Evolutionary conservation across 2,113 vertebrate species (phyloP).

Genomic region (Mormoops blainvillei): DNA sequence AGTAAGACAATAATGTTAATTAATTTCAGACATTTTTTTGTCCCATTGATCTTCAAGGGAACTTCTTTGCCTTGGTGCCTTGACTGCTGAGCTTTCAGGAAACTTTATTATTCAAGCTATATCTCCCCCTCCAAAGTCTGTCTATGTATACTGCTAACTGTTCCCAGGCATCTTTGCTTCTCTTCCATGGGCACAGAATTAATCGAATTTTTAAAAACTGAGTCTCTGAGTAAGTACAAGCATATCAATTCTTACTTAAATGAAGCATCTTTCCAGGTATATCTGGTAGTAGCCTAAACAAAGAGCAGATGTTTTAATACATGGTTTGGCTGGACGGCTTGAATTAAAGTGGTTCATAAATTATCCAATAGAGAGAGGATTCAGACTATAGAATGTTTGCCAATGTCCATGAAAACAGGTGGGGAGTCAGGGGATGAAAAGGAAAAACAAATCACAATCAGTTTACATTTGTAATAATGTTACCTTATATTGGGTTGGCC

Average conservation of each 20-base stretch:
- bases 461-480: constrained; percentile 29
- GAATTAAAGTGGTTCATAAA: not conserved
- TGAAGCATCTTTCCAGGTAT: not conserved
- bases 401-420: not conserved
- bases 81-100: not conserved
- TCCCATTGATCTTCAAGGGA: not conserved
- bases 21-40: not conserved
- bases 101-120: not conserved
- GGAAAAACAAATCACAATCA: not conserved
- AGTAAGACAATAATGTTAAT: not conserved
- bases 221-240: constrained; percentile 19
- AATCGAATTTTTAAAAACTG: not conserved
- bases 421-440: not conserved
- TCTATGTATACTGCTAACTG: not conserved
- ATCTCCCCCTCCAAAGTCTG: not conserved
- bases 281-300: not conserved
- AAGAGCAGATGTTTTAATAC: not conserved
- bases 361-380: not conserved
- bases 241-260: constrained; percentile 15
- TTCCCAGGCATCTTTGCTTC: not conserved
- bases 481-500: not conserved
- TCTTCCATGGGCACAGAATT: not conserved
- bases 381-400: not conserved
- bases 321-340: not conserved
- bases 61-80: not conserved